phyloP scores from a whole-genome alignment of 2,113 vertebrate genomes.

The Scophthalmus maximus region DNA sequence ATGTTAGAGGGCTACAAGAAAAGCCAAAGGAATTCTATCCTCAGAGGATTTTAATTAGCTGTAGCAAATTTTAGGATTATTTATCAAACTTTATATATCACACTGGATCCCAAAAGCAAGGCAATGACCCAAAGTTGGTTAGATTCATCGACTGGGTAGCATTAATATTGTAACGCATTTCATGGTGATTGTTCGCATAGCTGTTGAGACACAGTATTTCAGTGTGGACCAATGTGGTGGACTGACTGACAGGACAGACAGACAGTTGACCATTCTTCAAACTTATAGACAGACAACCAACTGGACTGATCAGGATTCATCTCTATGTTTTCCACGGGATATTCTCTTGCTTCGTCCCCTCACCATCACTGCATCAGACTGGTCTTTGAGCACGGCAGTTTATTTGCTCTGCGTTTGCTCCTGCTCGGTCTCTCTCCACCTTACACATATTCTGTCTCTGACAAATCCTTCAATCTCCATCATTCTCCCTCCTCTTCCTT shows the following conservation, averaged over 20 bases:
- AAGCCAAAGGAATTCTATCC: background rate
- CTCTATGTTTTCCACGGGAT: background rate
- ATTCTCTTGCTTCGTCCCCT: conserved; percentile 3
- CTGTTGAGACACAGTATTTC: background rate
- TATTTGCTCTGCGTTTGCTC: conserved; percentile 57
- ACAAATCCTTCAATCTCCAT: conserved; percentile 56
- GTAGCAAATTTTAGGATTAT: too few species aligned
- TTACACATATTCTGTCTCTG: conserved; percentile 31
- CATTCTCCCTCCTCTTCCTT: conserved; percentile 29
- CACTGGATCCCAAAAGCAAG: too few species aligned
- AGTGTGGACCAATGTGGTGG: background rate
- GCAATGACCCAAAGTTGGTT: too few species aligned
- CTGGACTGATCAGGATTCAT: background rate
- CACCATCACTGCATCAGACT: conserved; percentile 6
- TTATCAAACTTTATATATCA: too few species aligned
- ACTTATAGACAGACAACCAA: background rate
- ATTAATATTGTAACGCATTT: background rate
- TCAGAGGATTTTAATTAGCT: background rate
- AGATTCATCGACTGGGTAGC: too few species aligned
- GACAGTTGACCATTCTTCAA: background rate
- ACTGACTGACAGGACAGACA: background rate
- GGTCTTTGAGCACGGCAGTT: conserved; percentile 25
- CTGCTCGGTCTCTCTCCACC: conserved; percentile 10
- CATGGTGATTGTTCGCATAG: background rate
- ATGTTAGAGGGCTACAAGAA: background rate